Base-by-base conservation (phyloP, 2,797 vertebrate species). In the Cossypha heuglini region DNA sequence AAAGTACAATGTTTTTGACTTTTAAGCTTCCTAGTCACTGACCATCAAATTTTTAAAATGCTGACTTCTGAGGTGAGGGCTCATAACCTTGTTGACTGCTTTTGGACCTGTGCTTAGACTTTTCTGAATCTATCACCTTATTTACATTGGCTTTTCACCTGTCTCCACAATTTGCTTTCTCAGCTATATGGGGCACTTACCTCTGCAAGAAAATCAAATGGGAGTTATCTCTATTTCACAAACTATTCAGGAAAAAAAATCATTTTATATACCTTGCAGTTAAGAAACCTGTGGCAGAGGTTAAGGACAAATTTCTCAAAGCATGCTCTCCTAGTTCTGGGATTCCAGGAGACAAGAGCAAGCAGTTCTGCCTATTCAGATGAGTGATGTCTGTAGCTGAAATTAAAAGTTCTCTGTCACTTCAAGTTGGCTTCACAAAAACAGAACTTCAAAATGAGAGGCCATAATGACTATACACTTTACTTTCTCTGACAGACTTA, bases 221-320 rank as follows among this genome's bases (percentile, higher is more conserved):
- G 46, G 3, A 83, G 28, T 74, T 91, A 54, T 42, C 20, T 61
- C 21, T 62, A 64, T 84, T 90, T 91, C 40, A 78, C 22, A 91
- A 91, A 62, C 11, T 18, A 48, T 51, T 86, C 73, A 59, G 31
- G 24, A 48, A 68, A 16, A 16, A 73, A 75, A 58, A 40, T 6
- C 26, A 49, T 51, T 67, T 42, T 13, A 55, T 46, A 54, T 15
- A 67, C 10, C 49, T 80, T 64, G 45, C 19, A 61, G 49, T 51
- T 64, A 61, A 77, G 76, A 88, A 94, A 64, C 25, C 21, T 28
- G 16, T 64, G 49, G 25, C 82, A 94, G 61, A 91, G 54, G 49
- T 83, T 86, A 90, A 88, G 78, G 72, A 86, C 48, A 90, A 80
- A 74, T 28, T 68, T 93, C 61, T 64, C 61, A 90, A 80, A 87